Base-by-base conservation (phyloP, 2,113 vertebrate species). In the Peromyscus californicus region DNA sequence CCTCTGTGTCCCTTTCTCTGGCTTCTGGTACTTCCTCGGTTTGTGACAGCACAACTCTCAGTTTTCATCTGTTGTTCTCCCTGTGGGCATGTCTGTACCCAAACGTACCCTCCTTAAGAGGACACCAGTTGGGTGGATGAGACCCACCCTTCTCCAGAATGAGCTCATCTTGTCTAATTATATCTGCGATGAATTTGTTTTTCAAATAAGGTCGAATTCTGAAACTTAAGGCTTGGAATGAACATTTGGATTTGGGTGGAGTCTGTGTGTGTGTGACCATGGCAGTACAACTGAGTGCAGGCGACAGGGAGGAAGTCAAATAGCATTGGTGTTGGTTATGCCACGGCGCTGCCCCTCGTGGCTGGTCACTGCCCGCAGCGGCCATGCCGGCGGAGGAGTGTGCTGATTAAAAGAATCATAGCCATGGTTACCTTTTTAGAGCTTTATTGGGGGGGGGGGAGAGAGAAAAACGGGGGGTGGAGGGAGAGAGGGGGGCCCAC, bases 121-220 rank as follows among this genome's bases (percentile, higher is more conserved):
- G 78, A 24, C 9, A 57, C 19, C 17, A 69, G 36, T 69, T 31
- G 2, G 61, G 57, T 79, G 65, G 75, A 31, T 78, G 63, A 74
- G 90, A 39, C 36, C 29, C 42, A 57, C 51, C 65, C n/a, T 74
- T 61, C 70, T 84, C 17, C 31, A 74, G 15, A 42, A 12, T 83
- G 67, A 83, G n/a, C 63, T 79, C 51, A 48, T 95, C 61, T 89
- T 91, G 72, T 69, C n/a, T 91, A 90, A 69, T 82, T 70, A 22
- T 4, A 10, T 86, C 72, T 57, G 21, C 4, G 83, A 3, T 2
- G 24, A 93, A 9, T 29, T 67, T 91, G 3, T 75, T 31, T 87
- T 76, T 69, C 76, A 92, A 90, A 75, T 57, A 79, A 90, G 31
- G 48, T 75, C 29, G 4, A 36, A 57, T 65, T 61, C 65, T 45